Evolutionary conservation across 2,888 invertebrate genomes (phyloP).

Genomic region (Chirona hameri): DNA sequence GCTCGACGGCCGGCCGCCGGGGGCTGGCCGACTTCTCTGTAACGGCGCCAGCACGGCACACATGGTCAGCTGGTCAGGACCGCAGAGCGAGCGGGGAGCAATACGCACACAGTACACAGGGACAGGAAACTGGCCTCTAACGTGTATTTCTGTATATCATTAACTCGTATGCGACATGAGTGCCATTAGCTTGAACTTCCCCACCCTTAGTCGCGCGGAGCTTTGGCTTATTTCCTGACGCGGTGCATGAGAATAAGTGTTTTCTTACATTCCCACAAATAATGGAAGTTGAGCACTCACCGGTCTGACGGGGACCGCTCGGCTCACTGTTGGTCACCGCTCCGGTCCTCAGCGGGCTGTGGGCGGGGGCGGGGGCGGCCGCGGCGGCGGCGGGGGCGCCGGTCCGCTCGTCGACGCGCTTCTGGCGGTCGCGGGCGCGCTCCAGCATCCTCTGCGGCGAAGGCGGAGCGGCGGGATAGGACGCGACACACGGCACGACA

Average conservation of each 20-base stretch:
- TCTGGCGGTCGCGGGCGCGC: not conserved
- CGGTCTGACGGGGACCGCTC: not conserved
- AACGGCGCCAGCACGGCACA: too few relatives aligned
- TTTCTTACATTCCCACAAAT: too few relatives aligned
- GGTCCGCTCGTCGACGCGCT: not conserved
- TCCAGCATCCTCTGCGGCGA: conserved; percentile 1
- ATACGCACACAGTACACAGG: too few relatives aligned
- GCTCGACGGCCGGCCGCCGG: not conserved
- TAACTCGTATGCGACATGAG: too few relatives aligned
- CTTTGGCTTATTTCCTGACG: not conserved
- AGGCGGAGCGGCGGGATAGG: not conserved
- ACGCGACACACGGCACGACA: not conserved
- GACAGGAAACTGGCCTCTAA: too few relatives aligned
- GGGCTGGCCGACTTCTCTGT: not conserved
- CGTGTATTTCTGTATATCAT: too few relatives aligned
- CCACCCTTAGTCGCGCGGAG: not conserved
- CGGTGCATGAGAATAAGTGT: not conserved
- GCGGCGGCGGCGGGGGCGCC: not conserved
- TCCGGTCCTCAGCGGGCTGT: not conserved
- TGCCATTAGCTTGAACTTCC: not conserved
- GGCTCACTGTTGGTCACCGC: not conserved
- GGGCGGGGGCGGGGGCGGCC: not conserved
- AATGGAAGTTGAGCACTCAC: not conserved
- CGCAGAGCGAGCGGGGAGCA: too few relatives aligned
- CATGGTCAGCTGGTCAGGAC: too few relatives aligned